Percentiles rank a stretch among this genome's conserved stretches.
Evolutionary conservation across 2,113 vertebrate genomes (phyloP).

Genomic region (Hystrix brachyura): DNA sequence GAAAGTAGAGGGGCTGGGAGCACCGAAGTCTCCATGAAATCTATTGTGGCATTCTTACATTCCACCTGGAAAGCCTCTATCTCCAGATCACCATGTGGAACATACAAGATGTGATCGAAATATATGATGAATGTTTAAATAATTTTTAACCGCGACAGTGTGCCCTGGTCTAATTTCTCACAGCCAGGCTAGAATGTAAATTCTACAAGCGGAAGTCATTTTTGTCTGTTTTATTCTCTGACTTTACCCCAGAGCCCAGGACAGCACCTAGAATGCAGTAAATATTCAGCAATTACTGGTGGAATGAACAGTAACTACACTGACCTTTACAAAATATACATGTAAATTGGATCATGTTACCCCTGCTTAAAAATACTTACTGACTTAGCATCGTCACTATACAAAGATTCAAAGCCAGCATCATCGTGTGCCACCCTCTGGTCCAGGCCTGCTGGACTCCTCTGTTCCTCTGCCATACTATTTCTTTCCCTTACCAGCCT

Average conservation of each 20-base stretch:
- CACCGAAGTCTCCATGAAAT: not conserved
- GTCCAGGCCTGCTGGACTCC: not conserved
- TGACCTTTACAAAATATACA: slow-evolving; percentile 35
- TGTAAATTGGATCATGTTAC: not conserved
- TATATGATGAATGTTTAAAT: not conserved
- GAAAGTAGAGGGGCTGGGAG: not conserved
- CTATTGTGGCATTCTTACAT: not conserved
- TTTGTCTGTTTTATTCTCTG: slow-evolving; percentile 10
- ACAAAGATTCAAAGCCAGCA: slow-evolving; percentile 12
- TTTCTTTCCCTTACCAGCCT: not conserved
- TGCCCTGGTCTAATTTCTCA: not conserved
- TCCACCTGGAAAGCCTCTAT: not conserved
- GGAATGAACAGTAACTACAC: not conserved
- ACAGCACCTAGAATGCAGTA: slow-evolving; percentile 9
- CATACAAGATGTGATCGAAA: not conserved
- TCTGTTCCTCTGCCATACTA: not conserved
- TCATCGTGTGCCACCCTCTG: not conserved
- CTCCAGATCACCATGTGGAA: not conserved
- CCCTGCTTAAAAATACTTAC: not conserved
- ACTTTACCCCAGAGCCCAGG: not conserved
- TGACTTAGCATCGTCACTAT: not conserved
- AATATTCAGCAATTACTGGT: slow-evolving; percentile 32
- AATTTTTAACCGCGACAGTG: too few relatives aligned
- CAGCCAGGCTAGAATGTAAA: not conserved
- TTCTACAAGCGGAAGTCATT: not conserved